phyloP scores from a whole-genome alignment of 1,140 invertebrate genomes.

The Drosophila nannoptera region DNA sequence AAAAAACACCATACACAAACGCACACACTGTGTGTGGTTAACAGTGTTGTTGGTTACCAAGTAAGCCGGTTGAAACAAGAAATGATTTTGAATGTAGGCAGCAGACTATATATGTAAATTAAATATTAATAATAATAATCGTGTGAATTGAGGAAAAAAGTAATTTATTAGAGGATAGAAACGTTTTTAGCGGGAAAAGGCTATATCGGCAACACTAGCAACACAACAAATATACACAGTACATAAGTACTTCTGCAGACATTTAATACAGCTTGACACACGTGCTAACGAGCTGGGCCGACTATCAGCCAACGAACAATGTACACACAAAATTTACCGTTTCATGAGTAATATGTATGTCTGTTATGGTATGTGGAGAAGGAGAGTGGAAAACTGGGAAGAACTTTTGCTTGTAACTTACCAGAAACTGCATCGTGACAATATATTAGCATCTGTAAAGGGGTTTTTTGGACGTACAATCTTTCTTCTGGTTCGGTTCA shows the following conservation, averaged over 20 bases:
- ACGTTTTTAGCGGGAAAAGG: not conserved
- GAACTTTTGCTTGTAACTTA: conserved; percentile 39
- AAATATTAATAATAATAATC: too few relatives aligned
- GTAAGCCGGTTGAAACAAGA: not conserved
- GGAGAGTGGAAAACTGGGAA: not conserved
- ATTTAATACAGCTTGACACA: conserved; percentile 50
- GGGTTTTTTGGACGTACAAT: conserved; percentile 72
- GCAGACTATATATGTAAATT: too few relatives aligned
- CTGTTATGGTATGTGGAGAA: not conserved
- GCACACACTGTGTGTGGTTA: not conserved
- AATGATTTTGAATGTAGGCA: not conserved
- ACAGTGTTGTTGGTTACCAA: not conserved
- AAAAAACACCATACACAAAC: conserved; percentile 9
- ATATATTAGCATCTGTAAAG: conserved; percentile 62
- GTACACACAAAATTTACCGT: conserved; percentile 45
- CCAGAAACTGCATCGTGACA: conserved; percentile 76
- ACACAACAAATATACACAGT: not conserved
- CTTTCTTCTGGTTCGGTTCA: conserved; percentile 76
- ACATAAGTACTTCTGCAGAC: not conserved
- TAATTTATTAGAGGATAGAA: too few relatives aligned
- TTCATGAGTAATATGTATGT: conserved; percentile 37
- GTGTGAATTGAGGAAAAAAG: too few relatives aligned
- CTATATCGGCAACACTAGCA: not conserved
- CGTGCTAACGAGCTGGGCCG: conserved; percentile 45
- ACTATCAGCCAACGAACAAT: not conserved